Base-by-base conservation (phyloP, 2,888 invertebrate species). In the Pseudanteris insignis region DNA sequence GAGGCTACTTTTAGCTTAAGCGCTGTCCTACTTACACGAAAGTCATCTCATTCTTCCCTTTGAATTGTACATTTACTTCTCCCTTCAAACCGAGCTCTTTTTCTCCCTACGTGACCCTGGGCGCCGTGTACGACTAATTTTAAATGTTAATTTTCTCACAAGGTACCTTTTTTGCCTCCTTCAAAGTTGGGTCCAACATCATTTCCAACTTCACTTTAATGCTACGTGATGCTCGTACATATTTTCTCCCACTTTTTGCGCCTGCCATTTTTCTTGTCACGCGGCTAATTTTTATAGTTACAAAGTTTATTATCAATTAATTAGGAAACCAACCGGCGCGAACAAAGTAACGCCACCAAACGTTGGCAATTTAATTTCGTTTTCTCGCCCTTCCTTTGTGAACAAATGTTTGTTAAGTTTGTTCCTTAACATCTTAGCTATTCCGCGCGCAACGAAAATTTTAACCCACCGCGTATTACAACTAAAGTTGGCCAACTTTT, bases 71-170 rank as follows among this genome's bases (percentile, higher is more conserved):
- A 44, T 58, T 50, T 38, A 33, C 38, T 24, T 38, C 57, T 44
- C 34, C 50, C 44, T 24, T 58, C 50, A 37, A 50, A 44, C 48
- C 37, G 26, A 34, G 33, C 44, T 32, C 43, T 57, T 57, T 57
- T 48, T 37, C 48, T 44, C 26, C 32, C 38, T 46, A 51, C 50
- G 51, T 40, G 43, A 58, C 58, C 58, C 51, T 58, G 51, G 46
- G 51, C 58, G 43, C 29, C 50, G 38, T 30, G 40, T 32, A 41
- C 50, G 50, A 15, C 58, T 51, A 50, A 50, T 58, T 58, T 58
- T 44, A 58, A 58, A 58, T 58, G 58, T 50, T 58, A 58, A 58
- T 58, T 58, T 50, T 58, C 50, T 44, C 50, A 29, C 55, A 55
- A 47, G 40, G 47, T 47, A 28, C 33, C 54, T 44, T 55, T 46